These are phyloP conservation scores for Progne subis DNA, from an alignment of 2,113 vertebrate genomes.

Conservation along the genomic window DNA sequence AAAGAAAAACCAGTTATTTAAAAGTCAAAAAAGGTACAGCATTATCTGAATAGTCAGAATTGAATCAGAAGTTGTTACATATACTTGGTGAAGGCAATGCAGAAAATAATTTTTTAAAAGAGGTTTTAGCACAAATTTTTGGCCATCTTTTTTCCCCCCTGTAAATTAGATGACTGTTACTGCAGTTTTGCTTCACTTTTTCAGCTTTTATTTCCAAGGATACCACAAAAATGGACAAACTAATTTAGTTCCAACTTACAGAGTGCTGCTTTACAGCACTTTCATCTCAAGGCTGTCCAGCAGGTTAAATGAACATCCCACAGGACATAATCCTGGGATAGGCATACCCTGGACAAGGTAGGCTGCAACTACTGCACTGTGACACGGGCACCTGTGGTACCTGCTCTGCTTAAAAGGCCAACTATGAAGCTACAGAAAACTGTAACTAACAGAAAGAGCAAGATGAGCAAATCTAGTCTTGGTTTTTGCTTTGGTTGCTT, in stretches of 20 bases:
- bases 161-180: neutral
- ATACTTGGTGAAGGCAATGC: neutral
- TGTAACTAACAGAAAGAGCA: neutral
- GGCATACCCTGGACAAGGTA: neutral
- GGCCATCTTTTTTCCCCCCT: fast-evolving
- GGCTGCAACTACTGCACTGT: neutral
- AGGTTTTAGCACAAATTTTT: neutral
- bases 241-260: neutral
- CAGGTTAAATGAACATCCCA: neutral
- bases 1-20: neutral
- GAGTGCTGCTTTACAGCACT: neutral
- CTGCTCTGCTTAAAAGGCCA: neutral
- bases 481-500: neutral
- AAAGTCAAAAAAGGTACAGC: neutral
- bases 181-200: neutral
- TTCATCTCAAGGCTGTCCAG: neutral
- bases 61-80: neutral
- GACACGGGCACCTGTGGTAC: neutral
- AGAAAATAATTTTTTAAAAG: neutral
- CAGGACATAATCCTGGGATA: fast-evolving
- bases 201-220: neutral
- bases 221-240: neutral
- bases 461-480: neutral
- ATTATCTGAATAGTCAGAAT: neutral
- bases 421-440: neutral